These are phyloP conservation scores for Coracopsis vasa DNA, from an alignment of 2,113 vertebrate species.

Conservation along the genomic window DNA sequence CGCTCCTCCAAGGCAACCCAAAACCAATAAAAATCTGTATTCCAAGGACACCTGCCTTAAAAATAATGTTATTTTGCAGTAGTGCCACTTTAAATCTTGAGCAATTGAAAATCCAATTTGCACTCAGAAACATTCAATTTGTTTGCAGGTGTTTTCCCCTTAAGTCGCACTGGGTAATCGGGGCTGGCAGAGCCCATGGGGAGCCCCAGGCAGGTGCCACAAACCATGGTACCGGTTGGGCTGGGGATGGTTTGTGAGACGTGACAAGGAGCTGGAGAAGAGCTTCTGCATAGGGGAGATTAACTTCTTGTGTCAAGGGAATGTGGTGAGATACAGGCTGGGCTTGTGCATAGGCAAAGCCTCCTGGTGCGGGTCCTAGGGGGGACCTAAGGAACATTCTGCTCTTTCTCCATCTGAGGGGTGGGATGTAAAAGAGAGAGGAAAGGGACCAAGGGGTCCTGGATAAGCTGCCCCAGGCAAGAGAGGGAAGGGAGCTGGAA, in stretches of 20 bases:
- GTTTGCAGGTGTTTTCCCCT: conserved; percentile 59
- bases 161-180: neutral
- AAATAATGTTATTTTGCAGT: conserved; percentile 29
- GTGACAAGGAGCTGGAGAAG: neutral
- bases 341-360: neutral
- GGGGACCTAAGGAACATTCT: neutral
- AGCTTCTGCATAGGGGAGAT: neutral
- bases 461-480: rapidly evolving
- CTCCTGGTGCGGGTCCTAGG: rapidly evolving
- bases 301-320: neutral
- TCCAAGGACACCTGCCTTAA: neutral
- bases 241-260: neutral
- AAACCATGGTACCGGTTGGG: neutral
- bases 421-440: neutral
- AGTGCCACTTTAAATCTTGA: conserved; percentile 59
- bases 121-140: conserved; percentile 58
- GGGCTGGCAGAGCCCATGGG: neutral
- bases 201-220: neutral
- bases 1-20: neutral
- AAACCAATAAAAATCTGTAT: neutral
- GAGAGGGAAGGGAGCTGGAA: neutral
- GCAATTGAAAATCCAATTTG: conserved; percentile 65
- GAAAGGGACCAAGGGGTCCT: neutral
- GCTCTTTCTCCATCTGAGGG: neutral
- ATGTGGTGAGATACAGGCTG: neutral